phyloP scores from a whole-genome alignment of 1,140 invertebrate species.

The Lasioglossum baleicum region DNA sequence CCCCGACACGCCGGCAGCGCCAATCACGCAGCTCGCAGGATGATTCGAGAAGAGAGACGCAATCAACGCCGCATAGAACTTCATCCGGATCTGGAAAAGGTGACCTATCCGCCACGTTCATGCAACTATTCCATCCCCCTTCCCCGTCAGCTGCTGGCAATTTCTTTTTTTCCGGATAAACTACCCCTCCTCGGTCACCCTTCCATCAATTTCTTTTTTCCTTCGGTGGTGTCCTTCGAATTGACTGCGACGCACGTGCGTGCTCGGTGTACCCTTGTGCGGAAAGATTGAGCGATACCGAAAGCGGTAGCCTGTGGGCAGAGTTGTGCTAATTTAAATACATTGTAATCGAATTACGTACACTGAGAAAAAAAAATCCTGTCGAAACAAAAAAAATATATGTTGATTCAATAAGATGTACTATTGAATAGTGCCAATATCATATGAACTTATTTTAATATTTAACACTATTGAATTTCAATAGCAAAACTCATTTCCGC shows the following conservation, averaged over 20 bases:
- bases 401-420: too few relatives aligned
- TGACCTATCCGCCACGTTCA: not conserved
- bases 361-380: too few relatives aligned
- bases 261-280: not conserved
- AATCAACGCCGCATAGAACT: constrained; percentile 62
- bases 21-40: constrained; percentile 15
- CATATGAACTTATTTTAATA: too few relatives aligned
- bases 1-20: not conserved
- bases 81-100: constrained; percentile 51
- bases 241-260: not conserved
- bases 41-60: constrained; percentile 42
- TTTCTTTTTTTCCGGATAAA: not conserved
- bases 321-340: not conserved
- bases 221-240: constrained; percentile 17
- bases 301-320: not conserved
- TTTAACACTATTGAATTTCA: too few relatives aligned
- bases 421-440: too few relatives aligned
- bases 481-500: too few relatives aligned
- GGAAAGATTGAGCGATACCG: not conserved
- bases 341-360: too few relatives aligned
- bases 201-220: not conserved
- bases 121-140: not conserved
- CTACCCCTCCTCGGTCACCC: too few relatives aligned
- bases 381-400: too few relatives aligned
- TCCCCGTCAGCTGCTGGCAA: not conserved